phyloP scores from a whole-genome alignment of 37 sponge, comb jelly and placozoan species.

The Cladorhizidae sp. region DNA sequence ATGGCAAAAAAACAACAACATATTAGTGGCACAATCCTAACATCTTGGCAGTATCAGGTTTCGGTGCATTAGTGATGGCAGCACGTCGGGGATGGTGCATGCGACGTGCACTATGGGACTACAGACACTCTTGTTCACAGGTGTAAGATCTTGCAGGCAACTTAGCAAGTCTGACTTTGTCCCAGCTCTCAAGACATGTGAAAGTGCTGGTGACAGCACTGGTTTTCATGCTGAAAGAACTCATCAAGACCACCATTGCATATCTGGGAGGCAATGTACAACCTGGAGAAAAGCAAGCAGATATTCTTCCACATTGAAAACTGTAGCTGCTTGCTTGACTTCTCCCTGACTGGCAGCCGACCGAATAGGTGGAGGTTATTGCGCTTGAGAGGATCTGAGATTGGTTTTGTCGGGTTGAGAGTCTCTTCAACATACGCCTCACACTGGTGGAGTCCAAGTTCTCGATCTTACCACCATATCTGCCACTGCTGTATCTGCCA shows the following conservation, averaged over 20 bases:
- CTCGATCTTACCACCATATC: background rate
- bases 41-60: background rate
- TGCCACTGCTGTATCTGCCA: slow-evolving; percentile 9
- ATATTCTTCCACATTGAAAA: background rate
- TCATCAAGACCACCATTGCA: slow-evolving; percentile 32
- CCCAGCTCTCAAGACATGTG: background rate
- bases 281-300: slow-evolving; percentile 15
- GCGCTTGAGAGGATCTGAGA: background rate
- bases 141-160: background rate
- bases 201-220: slow-evolving; percentile 25
- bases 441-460: background rate
- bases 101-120: background rate
- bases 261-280: slow-evolving; percentile 23
- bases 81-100: slow-evolving; percentile 4
- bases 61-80: background rate
- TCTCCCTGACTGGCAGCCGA: background rate
- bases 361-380: slow-evolving; percentile 22
- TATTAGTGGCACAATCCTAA: slow-evolving; percentile 1
- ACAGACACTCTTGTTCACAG: background rate
- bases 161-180: background rate
- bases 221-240: slow-evolving; percentile 36
- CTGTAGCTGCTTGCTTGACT: slow-evolving; percentile 15
- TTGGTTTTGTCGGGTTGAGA: background rate
- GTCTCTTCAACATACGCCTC: background rate
- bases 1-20: slow-evolving; percentile 1